A percentile compares a stretch with the other conserved stretches of the same genome.
Conservation (phyloP, 2,113 vertebrate species). For the Callionymus lyra region DNA sequence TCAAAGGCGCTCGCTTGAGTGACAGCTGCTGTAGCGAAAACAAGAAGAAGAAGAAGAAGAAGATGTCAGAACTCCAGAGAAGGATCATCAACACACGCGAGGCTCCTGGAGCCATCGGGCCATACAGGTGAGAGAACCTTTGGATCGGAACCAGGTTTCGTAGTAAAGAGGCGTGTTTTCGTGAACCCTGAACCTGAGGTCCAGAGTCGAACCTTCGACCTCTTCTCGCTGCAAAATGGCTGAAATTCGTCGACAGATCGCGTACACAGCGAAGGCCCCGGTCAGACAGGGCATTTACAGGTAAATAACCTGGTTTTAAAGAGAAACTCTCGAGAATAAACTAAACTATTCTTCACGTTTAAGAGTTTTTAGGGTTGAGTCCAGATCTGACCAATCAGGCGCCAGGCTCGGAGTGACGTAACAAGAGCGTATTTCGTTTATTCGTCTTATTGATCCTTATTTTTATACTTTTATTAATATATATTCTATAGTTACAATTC, state of each 20-base stretch:
- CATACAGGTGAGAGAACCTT: slow-evolving; percentile 60
- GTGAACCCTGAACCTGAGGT: slow-evolving; percentile 14
- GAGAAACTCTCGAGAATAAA: too few species aligned
- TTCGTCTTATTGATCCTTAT: too few species aligned
- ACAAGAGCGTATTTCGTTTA: too few species aligned
- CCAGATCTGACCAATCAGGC: too few species aligned
- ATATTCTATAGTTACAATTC: too few species aligned
- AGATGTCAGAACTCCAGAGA: slow-evolving; percentile 37
- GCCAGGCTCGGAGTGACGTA: too few species aligned
- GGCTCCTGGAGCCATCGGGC: slow-evolving; percentile 60
- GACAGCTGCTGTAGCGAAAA: neutral
- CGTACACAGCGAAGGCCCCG: slow-evolving; percentile 58
- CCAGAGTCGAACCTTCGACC: slow-evolving; percentile 3
- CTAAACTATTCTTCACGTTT: too few species aligned
- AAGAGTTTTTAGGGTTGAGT: too few species aligned
- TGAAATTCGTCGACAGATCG: slow-evolving; percentile 36
- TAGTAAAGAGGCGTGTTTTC: slow-evolving; percentile 34
- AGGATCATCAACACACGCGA: slow-evolving; percentile 41
- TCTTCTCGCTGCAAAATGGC: slow-evolving; percentile 38
- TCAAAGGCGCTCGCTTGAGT: neutral
- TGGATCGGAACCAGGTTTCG: too few species aligned
- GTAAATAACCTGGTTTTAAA: too few species aligned
- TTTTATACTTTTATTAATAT: too few species aligned
- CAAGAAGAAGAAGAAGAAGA: neutral
- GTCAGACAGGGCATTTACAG: slow-evolving; percentile 67